phyloP scores from a whole-genome alignment of 2,888 invertebrate species.

The Resseliella maxima region DNA sequence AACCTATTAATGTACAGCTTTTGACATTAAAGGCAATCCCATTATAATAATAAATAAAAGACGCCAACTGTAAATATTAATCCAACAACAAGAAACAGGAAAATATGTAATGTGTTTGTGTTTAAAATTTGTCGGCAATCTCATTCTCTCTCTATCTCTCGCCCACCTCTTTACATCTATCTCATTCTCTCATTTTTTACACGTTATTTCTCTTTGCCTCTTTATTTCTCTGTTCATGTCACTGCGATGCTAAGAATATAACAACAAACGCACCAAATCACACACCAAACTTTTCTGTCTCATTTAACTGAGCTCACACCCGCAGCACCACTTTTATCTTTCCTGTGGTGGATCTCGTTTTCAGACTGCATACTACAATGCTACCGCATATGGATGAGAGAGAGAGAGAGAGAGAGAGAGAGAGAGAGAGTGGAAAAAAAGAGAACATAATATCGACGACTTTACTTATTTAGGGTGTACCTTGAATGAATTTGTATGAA shows the following conservation, averaged over 20 bases:
- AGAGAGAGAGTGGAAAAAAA: too few species aligned
- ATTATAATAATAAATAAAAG: constrained; percentile 42
- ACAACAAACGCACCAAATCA: neutral
- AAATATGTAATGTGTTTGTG: constrained; percentile 5
- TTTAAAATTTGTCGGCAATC: constrained; percentile 10
- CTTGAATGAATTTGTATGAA: neutral
- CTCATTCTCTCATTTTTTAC: too few species aligned
- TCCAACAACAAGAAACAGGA: neutral
- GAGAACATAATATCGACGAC: neutral
- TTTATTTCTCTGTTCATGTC: neutral
- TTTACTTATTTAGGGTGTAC: neutral
- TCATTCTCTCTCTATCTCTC: neutral
- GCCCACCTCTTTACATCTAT: too few species aligned
- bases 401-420: neutral
- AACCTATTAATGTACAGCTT: constrained; percentile 51
- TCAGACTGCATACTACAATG: constrained; percentile 20
- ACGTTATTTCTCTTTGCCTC: neutral
- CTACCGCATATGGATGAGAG: neutral
- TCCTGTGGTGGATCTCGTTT: neutral
- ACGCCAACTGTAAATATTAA: constrained; percentile 41
- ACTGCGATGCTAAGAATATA: neutral
- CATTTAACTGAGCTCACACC: constrained; percentile 51
- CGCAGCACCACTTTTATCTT: constrained; percentile 8
- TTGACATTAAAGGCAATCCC: constrained; percentile 43
- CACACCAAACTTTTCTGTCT: constrained; percentile 47